Percentiles rank a stretch among this genome's conserved stretches.
Evolutionary conservation across 2,797 vertebrate species (phyloP).

Genomic region (Eurystomus glaucurus): DNA sequence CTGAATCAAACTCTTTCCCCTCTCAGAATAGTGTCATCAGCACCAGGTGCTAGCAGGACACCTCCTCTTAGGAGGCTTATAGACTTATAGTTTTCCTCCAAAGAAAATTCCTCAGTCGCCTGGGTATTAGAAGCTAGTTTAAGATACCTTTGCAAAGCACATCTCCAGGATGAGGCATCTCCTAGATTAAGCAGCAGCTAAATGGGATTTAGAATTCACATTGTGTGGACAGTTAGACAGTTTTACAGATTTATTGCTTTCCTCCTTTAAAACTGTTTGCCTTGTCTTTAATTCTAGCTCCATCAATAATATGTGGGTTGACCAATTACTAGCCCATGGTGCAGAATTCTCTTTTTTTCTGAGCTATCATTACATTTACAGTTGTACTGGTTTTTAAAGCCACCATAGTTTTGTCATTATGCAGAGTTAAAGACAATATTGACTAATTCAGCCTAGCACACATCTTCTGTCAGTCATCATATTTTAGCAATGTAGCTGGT

Average conservation of each 20-base stretch:
- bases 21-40: background rate
- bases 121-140: background rate
- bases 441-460: background rate
- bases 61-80: background rate
- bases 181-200: background rate
- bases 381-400: background rate
- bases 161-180: background rate
- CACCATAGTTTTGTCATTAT: background rate
- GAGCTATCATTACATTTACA: background rate
- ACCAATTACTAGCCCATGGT: background rate
- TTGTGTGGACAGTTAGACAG: background rate
- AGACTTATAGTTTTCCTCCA: background rate
- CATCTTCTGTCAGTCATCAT: background rate
- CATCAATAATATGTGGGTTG: background rate
- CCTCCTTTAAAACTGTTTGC: background rate
- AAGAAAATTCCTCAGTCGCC: background rate
- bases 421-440: background rate
- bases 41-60: background rate
- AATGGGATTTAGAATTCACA: background rate
- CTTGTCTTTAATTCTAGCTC: background rate
- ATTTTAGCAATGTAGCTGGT: background rate
- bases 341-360: background rate
- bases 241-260: conserved; percentile 7
- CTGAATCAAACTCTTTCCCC: background rate
- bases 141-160: background rate